phyloP scores from a whole-genome alignment of 2,888 invertebrate species.

The Coremacera marginata region DNA sequence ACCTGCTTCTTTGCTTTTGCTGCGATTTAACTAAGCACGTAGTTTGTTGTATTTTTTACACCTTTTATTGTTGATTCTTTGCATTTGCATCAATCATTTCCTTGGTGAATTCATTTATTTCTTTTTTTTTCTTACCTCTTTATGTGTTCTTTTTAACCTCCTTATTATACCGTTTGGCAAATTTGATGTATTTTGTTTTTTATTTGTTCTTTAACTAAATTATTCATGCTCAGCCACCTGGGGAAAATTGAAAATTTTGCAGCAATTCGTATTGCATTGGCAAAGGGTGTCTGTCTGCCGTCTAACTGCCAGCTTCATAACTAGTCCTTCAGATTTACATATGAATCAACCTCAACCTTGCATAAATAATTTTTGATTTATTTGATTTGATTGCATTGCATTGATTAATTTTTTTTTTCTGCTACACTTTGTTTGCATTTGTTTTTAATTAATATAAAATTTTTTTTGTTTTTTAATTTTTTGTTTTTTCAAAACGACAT shows the following conservation, averaged over 20 bases:
- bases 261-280: background rate
- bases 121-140: background rate
- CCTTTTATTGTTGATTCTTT: background rate
- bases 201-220: background rate
- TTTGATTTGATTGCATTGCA: background rate
- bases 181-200: constrained; percentile 13
- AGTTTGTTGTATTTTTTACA: background rate
- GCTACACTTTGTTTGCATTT: background rate
- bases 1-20: too few relatives aligned
- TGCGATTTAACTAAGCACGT: background rate
- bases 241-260: constrained; percentile 23
- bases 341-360: background rate
- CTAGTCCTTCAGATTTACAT: background rate
- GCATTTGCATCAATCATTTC: constrained; percentile 21
- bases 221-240: constrained; percentile 25
- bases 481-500: too few relatives aligned
- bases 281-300: background rate
- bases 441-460: background rate
- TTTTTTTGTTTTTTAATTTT: background rate
- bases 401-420: background rate
- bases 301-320: background rate
- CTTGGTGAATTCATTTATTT: background rate
- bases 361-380: constrained; percentile 25
- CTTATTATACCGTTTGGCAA: constrained; percentile 25
- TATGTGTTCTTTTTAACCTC: constrained; percentile 1